phyloP scores from a whole-genome alignment of 2,113 vertebrate genomes.

The Axis porcinus region DNA sequence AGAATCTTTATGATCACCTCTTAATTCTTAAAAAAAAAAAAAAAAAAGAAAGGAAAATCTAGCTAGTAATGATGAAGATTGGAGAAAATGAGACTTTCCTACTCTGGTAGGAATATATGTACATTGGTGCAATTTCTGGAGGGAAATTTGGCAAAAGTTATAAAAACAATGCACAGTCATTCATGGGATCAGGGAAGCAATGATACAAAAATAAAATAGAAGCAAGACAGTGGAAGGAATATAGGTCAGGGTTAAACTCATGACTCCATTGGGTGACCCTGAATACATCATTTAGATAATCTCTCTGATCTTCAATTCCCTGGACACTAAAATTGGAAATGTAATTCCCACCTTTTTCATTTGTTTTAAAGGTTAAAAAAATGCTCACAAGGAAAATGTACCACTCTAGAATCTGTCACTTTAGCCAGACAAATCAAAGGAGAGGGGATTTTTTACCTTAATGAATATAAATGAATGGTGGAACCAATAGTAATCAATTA shows the following conservation, averaged over 20 bases:
- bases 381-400: not conserved
- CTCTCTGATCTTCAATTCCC: not conserved
- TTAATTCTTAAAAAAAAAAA: not conserved
- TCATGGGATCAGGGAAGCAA: not conserved
- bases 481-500: not conserved
- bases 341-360: not conserved
- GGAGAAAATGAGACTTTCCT: not conserved
- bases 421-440: not conserved
- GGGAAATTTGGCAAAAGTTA: not conserved
- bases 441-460: not conserved
- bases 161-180: not conserved
- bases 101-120: not conserved
- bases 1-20: not conserved
- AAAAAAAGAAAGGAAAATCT: not conserved
- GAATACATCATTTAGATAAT: not conserved
- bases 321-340: not conserved
- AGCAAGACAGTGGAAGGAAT: not conserved
- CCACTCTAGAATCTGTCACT: not conserved
- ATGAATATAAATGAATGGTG: not conserved
- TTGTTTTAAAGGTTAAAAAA: not conserved
- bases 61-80: not conserved
- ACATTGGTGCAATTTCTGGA: not conserved
- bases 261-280: not conserved
- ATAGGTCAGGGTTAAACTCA: not conserved
- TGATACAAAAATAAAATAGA: not conserved